Evolutionary conservation across 2,888 invertebrate species (phyloP).

Genomic region (Dolichomitus sp.): DNA sequence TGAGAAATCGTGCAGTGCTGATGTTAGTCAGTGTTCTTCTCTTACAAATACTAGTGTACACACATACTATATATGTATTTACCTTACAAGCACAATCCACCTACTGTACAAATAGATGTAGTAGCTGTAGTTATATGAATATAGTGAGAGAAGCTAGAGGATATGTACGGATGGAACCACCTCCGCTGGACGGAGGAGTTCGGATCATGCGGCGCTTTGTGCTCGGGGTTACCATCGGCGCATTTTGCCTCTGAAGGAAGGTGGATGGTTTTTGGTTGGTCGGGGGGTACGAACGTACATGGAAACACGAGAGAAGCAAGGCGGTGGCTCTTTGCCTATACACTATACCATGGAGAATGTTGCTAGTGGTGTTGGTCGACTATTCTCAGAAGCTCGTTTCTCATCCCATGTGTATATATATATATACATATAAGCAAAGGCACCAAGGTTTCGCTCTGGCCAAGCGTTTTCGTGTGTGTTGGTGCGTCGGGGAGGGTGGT

Average conservation of each 20-base stretch:
- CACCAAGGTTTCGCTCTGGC: constrained; percentile 41
- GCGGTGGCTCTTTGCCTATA: constrained; percentile 25
- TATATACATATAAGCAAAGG: background rate
- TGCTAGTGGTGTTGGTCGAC: constrained; percentile 44
- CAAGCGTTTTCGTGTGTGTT: constrained; percentile 43
- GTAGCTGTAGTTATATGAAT: constrained; percentile 33
- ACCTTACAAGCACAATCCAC: constrained; percentile 10
- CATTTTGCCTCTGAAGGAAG: constrained; percentile 35
- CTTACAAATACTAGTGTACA: constrained; percentile 7
- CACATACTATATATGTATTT: constrained; percentile 7
- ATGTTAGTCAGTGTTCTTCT: constrained; percentile 44
- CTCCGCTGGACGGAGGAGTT: constrained; percentile 7
- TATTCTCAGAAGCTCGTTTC: constrained; percentile 57
- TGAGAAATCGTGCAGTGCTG: constrained; percentile 59
- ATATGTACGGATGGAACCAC: constrained; percentile 9
- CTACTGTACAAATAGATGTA: constrained; percentile 32
- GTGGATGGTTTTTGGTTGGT: constrained; percentile 66
- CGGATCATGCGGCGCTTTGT: constrained; percentile 64
- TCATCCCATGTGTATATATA: constrained; percentile 20
- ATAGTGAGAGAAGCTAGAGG: constrained; percentile 32
- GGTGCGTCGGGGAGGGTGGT: constrained; percentile 50
- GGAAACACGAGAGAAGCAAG: constrained; percentile 52
- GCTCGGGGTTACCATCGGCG: constrained; percentile 55
- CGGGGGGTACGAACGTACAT: constrained; percentile 48
- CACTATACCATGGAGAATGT: constrained; percentile 30